Conservation (phyloP, 2,888 invertebrate species). For the Rhingia campestris region DNA sequence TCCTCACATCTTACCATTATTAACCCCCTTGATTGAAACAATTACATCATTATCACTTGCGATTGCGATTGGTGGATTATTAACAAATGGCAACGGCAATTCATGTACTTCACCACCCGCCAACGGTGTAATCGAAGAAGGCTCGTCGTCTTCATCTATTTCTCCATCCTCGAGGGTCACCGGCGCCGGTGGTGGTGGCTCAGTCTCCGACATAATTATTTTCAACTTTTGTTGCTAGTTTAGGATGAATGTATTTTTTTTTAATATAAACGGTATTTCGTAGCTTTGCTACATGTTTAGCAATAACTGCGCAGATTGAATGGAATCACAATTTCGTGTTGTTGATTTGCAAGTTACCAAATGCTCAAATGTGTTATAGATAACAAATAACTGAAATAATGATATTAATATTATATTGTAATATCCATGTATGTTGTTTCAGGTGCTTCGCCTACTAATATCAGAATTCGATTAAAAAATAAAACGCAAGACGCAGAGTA, state of each 20-base stretch:
- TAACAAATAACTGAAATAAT: too few relatives aligned
- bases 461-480: too few relatives aligned
- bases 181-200: slow-evolving; percentile 6
- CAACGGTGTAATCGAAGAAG: neutral
- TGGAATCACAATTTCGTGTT: too few relatives aligned
- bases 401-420: too few relatives aligned
- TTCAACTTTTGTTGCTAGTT: neutral
- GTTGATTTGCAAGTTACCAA: too few relatives aligned
- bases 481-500: too few relatives aligned
- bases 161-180: slow-evolving; percentile 60
- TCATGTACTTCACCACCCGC: neutral
- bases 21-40: neutral
- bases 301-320: too few relatives aligned
- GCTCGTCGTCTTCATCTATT: slow-evolving; percentile 54
- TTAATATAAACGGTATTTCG: neutral
- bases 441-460: too few relatives aligned
- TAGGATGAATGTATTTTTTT: neutral
- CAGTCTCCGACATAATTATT: slow-evolving; percentile 42
- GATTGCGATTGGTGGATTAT: slow-evolving; percentile 1
- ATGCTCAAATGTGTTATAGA: too few relatives aligned
- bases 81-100: neutral
- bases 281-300: neutral
- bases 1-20: slow-evolving; percentile 43
- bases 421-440: too few relatives aligned
- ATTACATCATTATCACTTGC: slow-evolving; percentile 25